Conservation (phyloP, 1,140 invertebrate genomes). For the Heliconius hewitsoni region DNA sequence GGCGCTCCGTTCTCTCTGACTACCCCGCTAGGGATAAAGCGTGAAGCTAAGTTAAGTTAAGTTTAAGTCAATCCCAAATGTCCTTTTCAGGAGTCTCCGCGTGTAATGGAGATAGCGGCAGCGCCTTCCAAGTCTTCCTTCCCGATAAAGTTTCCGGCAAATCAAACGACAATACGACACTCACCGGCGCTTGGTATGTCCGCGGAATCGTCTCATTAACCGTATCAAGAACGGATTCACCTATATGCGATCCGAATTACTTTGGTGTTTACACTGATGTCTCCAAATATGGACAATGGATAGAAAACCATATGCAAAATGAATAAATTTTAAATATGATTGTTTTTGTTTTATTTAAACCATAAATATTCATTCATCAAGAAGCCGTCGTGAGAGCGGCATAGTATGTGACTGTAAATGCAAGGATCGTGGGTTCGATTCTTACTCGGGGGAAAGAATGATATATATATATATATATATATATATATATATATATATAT, state of each 20-base stretch:
- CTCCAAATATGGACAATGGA: constrained; percentile 48
- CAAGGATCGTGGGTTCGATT: too few relatives aligned
- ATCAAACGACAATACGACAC: constrained; percentile 22
- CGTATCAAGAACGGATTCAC: constrained; percentile 41
- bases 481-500: too few relatives aligned
- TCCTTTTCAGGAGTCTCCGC: constrained; percentile 28
- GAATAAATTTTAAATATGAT: neutral
- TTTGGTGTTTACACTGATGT: constrained; percentile 59
- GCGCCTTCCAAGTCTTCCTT: constrained; percentile 55
- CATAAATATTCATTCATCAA: too few relatives aligned
- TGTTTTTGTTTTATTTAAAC: too few relatives aligned
- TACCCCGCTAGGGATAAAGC: too few relatives aligned
- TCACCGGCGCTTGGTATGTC: constrained; percentile 52
- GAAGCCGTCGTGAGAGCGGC: too few relatives aligned
- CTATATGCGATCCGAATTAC: constrained; percentile 52
- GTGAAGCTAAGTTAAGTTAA: too few relatives aligned
- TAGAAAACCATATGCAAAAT: neutral
- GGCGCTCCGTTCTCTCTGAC: too few relatives aligned
- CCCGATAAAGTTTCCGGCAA: constrained; percentile 19
- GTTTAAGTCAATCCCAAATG: too few relatives aligned
- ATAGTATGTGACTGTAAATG: too few relatives aligned
- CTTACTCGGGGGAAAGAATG: too few relatives aligned
- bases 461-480: too few relatives aligned
- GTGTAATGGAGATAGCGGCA: constrained; percentile 64
- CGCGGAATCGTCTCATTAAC: constrained; percentile 58